Evolutionary conservation across 2,888 invertebrate genomes (phyloP).

Genomic region (Beris morrisii): DNA sequence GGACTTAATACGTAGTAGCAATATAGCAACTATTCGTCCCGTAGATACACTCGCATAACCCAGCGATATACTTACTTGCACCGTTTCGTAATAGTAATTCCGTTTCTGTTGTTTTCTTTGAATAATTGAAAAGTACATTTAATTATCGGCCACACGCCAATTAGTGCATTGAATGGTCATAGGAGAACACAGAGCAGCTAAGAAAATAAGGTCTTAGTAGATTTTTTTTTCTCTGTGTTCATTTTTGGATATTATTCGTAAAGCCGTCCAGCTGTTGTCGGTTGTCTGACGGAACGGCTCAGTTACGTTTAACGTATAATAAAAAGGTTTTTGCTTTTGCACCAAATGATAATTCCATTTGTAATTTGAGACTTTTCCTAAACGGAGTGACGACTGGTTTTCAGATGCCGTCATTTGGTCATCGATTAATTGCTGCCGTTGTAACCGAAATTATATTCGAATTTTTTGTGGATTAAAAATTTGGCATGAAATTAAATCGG

Average conservation of each 20-base stretch:
- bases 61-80: not conserved
- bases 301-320: no score
- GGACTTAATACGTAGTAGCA: not conserved
- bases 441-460: conserved; percentile 13
- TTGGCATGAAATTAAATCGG: no score
- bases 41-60: conserved; percentile 11
- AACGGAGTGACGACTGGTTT: no score
- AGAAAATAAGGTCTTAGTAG: not conserved
- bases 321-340: no score
- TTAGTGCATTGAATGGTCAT: conserved; percentile 14
- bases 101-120: conserved; percentile 10
- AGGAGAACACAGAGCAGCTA: conserved; percentile 20
- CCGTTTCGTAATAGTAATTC: not conserved
- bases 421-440: conserved; percentile 22
- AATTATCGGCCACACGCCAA: conserved; percentile 28
- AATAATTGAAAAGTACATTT: conserved; percentile 23
- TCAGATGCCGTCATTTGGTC: conserved; percentile 3
- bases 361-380: no score
- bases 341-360: no score
- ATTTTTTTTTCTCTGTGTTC: no score
- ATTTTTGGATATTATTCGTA: no score
- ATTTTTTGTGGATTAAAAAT: no score
- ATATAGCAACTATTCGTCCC: conserved; percentile 15
- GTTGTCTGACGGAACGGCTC: no score
- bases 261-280: no score